Percentiles rank a stretch among this genome's conserved stretches.
Conservation (phyloP, 1,140 invertebrate genomes). For the Pseudomyrmex cubaensis region DNA sequence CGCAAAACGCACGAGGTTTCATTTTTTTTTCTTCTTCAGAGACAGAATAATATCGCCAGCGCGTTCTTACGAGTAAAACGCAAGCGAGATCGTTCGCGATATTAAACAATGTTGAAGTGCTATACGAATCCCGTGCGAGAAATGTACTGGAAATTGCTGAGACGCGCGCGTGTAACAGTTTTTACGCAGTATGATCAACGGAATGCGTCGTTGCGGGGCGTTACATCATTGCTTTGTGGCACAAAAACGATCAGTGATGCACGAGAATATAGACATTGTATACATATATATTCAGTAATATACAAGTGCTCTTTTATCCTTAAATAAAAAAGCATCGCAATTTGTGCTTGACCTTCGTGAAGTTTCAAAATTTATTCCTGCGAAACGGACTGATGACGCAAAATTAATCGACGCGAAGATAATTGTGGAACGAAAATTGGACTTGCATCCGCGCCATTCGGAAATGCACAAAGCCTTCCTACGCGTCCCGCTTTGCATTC, state of each 20-base stretch:
- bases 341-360: too few relatives aligned
- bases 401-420: background rate
- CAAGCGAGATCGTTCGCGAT: slow-evolving; percentile 29
- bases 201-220: slow-evolving; percentile 36
- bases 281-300: background rate
- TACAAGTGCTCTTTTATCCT: too few relatives aligned
- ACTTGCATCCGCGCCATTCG: slow-evolving; percentile 2
- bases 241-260: background rate
- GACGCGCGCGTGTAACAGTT: slow-evolving; percentile 48
- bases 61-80: slow-evolving; percentile 41
- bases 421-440: background rate
- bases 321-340: too few relatives aligned
- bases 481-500: slow-evolving; percentile 4
- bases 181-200: slow-evolving; percentile 47
- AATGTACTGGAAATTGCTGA: slow-evolving; percentile 43
- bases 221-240: slow-evolving; percentile 41
- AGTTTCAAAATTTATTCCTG: too few relatives aligned
- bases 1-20: background rate
- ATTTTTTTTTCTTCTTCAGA: slow-evolving; percentile 2
- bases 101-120: background rate
- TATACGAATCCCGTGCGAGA: slow-evolving; percentile 28
- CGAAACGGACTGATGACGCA: background rate
- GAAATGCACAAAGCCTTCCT: slow-evolving; percentile 23
- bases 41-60: background rate
- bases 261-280: background rate